Evolutionary conservation across 2,797 vertebrate species (phyloP).

Genomic region (Podarcis lilfordi): DNA sequence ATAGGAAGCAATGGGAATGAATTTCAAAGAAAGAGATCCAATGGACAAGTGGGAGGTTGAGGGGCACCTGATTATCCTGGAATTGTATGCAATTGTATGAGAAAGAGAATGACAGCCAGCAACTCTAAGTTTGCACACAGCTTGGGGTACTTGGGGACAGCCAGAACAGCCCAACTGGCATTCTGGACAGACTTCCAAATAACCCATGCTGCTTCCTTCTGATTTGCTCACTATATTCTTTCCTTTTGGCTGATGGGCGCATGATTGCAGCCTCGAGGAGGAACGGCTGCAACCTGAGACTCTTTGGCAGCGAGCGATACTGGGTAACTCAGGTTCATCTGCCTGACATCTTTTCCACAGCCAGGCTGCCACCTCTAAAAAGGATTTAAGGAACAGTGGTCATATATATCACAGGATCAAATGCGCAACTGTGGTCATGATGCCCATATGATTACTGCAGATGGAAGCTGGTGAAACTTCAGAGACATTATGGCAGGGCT

Average conservation of each 20-base stretch:
- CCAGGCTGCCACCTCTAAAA: background rate
- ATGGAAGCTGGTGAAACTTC: background rate
- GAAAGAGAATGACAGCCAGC: conserved; percentile 34
- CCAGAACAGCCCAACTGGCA: conserved; percentile 26
- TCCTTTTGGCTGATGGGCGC: conserved; percentile 20
- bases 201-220: conserved; percentile 22
- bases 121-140: conserved; percentile 13
- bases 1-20: conserved; percentile 52
- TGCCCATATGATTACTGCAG: background rate
- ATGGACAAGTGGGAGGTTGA: conserved; percentile 42
- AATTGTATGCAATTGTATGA: conserved; percentile 20
- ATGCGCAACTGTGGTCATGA: background rate
- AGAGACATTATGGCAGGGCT: background rate
- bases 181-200: conserved; percentile 40
- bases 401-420: background rate
- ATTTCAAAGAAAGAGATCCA: conserved; percentile 41
- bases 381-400: background rate
- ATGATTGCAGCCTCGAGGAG: background rate
- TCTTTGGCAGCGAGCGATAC: background rate
- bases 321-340: conserved; percentile 7
- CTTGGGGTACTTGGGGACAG: background rate
- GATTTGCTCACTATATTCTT: background rate
- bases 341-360: conserved; percentile 33
- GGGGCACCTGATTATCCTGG: conserved; percentile 4
- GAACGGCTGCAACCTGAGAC: conserved; percentile 35